Evolutionary conservation across 2,888 invertebrate genomes (phyloP).

Genomic region (Tachina lurida): DNA sequence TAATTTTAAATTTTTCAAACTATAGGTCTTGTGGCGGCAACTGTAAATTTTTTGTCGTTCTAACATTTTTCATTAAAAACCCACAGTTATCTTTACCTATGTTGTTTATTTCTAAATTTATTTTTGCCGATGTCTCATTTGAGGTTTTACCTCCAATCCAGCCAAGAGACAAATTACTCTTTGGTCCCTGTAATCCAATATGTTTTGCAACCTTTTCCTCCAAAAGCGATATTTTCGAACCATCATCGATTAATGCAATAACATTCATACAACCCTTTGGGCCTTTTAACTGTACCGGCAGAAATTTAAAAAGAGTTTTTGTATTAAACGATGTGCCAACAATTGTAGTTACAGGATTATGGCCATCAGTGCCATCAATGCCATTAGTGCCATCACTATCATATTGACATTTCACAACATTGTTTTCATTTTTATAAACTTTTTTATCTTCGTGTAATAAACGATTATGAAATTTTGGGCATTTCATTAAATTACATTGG

Average conservation of each 20-base stretch:
- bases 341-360: background rate
- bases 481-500: constrained; percentile 32
- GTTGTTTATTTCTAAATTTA: constrained; percentile 34
- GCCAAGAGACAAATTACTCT: constrained; percentile 24
- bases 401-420: background rate
- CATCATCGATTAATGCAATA: constrained; percentile 44
- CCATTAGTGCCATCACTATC: background rate
- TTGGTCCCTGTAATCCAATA: constrained; percentile 56
- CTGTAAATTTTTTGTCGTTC: constrained; percentile 38
- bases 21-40: constrained; percentile 30
- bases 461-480: constrained; percentile 31
- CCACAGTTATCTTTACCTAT: background rate
- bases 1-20: constrained; percentile 17
- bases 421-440: background rate
- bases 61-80: constrained; percentile 17
- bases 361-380: no score
- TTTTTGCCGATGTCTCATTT: constrained; percentile 15
- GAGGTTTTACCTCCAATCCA: constrained; percentile 34
- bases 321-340: no score
- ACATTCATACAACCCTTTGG: background rate
- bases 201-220: constrained; percentile 51
- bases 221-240: constrained; percentile 57
- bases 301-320: no score
- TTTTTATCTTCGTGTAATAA: background rate
- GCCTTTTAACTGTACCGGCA: no score